A percentile compares a stretch with the other conserved stretches of the same genome.
These are phyloP conservation scores for Pelagia noctiluca DNA, from an alignment of 30 jellyfish, hydroid and myxozoan genomes.

Conservation along the genomic window DNA sequence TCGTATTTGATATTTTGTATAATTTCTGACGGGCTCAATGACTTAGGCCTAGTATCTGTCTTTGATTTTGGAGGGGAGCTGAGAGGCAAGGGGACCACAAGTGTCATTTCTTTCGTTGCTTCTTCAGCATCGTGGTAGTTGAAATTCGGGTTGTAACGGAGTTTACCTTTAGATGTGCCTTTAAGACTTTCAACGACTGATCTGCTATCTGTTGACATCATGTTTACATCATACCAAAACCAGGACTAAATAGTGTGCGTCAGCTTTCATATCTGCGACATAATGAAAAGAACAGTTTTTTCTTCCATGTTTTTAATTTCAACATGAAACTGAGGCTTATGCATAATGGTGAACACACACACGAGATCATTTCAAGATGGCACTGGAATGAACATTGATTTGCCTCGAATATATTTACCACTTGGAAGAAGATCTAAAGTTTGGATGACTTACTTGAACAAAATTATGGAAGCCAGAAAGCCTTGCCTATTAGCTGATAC, in stretches of 20 bases:
- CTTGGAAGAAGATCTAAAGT: too few relatives aligned
- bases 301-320: conserved; percentile 1
- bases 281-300: too few relatives aligned
- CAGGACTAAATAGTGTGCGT: not conserved
- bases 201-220: conserved; percentile 33
- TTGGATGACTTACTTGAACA: too few relatives aligned
- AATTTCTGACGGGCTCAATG: not conserved
- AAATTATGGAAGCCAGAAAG: too few relatives aligned
- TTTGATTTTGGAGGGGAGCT: conserved; percentile 51
- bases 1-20: not conserved
- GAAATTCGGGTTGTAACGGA: conserved; percentile 25
- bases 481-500: too few relatives aligned
- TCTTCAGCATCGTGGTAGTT: not conserved
- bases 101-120: not conserved
- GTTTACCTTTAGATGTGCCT: conserved; percentile 58
- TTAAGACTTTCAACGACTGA: conserved; percentile 58
- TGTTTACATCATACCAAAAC: not conserved
- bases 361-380: not conserved
- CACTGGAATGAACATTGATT: conserved; percentile 19
- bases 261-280: conserved; percentile 4
- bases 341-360: too few relatives aligned
- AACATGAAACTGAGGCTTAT: conserved; percentile 1
- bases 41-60: not conserved
- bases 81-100: conserved; percentile 43
- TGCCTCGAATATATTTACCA: too few relatives aligned